Evolutionary conservation across 1,140 invertebrate genomes (phyloP).

Genomic region (Meloidogyne hapla): DNA sequence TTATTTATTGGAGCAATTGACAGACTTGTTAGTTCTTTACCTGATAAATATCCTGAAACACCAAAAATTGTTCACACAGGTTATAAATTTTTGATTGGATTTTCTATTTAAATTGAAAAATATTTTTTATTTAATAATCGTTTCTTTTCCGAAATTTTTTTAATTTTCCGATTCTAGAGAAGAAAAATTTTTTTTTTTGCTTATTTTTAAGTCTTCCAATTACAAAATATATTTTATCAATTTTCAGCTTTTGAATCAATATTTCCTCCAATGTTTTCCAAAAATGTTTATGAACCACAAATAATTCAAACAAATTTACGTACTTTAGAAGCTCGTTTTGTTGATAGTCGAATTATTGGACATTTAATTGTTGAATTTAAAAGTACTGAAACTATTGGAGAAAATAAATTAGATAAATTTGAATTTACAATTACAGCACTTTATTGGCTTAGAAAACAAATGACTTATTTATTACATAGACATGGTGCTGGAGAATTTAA

Average conservation of each 20-base stretch:
- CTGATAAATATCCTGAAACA: background rate
- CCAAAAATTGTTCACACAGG: background rate
- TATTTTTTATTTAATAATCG: too few relatives aligned
- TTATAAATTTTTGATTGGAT: background rate
- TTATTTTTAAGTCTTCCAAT: background rate
- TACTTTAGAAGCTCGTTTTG: background rate
- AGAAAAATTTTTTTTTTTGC: background rate
- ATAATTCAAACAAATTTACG: constrained; percentile 1
- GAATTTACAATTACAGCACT: background rate
- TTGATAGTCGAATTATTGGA: background rate
- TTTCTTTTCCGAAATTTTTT: too few relatives aligned
- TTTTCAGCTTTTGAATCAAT: background rate
- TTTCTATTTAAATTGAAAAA: too few relatives aligned
- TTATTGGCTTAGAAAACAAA: background rate
- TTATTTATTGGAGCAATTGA: background rate
- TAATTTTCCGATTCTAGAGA: background rate
- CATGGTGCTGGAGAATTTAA: background rate
- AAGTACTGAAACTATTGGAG: background rate
- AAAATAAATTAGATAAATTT: background rate
- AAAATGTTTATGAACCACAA: background rate
- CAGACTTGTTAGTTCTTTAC: background rate
- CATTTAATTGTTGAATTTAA: constrained; percentile 4
- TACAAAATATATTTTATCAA: too few relatives aligned
- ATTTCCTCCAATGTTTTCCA: background rate
- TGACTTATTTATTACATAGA: background rate